Base-by-base conservation (phyloP, 2,888 invertebrate genomes). In the Meandrusa payeni region DNA sequence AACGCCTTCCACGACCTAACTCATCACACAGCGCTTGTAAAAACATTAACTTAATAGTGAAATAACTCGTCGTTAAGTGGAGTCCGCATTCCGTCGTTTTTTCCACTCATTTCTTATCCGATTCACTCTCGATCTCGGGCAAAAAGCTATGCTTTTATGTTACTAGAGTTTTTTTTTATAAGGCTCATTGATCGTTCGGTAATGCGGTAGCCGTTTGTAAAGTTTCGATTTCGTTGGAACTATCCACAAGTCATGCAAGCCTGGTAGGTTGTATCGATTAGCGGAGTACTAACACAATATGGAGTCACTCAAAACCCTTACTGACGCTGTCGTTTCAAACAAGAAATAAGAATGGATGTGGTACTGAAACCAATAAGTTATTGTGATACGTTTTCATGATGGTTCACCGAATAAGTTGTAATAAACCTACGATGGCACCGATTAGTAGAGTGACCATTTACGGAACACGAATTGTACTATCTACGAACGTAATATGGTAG, bases 41-140 rank as follows among this genome's bases (percentile, higher is more conserved):
- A 32, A 38, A 34, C 34, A 43, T 47, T 40, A 47, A 6, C 10
- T 33, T 43, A 47, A 47, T 36, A 43, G 43, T 47, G 3, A 43
- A 37, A 38, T 49, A 41, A 44, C 44, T 36, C 46, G 41, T 44
- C 33, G 41, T 38, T 45, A 52, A 48, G 45, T 51, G 50, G 41
- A 33, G 42, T 24, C 22, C 28, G 38, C 52, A 54, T 52, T 54
- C 52, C 47, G 29, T 19, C 11, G 29, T 39, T 22, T 29, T 12
- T 36, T 41, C 24, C 36, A 26, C 9, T 26, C 11, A 29, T 33
- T 42, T 20, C 32, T 27, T 15, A 27, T 33, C 15, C 19, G 13
- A 11, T 15, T 33, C 49, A 46, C 51, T 49, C 41, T 48, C 43
- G 41, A 36, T 50, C 27, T 44, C 23, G 19, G 11, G 33, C 44